These are phyloP conservation scores for Acipenser oxyrinchus DNA, from an alignment of 2,797 vertebrate genomes.

Conservation along the genomic window DNA sequence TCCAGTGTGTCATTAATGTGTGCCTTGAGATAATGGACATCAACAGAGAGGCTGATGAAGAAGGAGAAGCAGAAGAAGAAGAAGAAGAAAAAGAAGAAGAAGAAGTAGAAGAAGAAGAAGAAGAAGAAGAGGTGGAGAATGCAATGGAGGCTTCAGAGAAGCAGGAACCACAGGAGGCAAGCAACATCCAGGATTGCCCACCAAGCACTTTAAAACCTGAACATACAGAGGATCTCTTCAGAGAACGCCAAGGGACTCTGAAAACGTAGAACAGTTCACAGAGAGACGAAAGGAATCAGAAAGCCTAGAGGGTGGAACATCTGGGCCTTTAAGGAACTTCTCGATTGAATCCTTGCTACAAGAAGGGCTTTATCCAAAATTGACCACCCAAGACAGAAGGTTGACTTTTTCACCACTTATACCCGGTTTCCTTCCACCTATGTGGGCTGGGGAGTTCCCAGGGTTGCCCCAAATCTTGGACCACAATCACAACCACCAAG, in stretches of 20 bases:
- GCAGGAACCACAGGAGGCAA: conserved; percentile 50
- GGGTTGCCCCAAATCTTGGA: conserved; percentile 76
- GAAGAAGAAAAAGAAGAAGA: conserved; percentile 66
- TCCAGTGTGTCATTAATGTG: conserved; percentile 89
- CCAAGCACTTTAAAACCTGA: conserved; percentile 72
- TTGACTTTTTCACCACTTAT: conserved; percentile 75
- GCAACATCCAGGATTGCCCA: conserved; percentile 48
- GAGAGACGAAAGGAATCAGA: conserved; percentile 46
- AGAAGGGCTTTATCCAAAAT: conserved; percentile 86
- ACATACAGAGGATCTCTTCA: conserved; percentile 51
- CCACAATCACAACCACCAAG: conserved; percentile 39
- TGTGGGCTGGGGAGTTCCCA: conserved; percentile 81
- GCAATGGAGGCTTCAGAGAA: conserved; percentile 62
- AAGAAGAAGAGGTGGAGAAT: conserved; percentile 67
- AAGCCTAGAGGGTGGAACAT: conserved; percentile 59
- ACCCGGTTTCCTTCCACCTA: conserved; percentile 82
- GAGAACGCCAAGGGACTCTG: conserved; percentile 57
- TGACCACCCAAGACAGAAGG: conserved; percentile 71
- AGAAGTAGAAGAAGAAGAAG: conserved; percentile 71
- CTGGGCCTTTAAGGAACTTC: conserved; percentile 74
- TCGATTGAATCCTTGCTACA: conserved; percentile 90
- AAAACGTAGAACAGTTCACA: conserved; percentile 10
- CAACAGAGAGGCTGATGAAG: conserved; percentile 52
- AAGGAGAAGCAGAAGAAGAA: conserved; percentile 54
- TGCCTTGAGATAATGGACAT: conserved; percentile 96